A percentile compares a stretch with the other conserved stretches of the same genome.
Conservation (phyloP, 2,113 vertebrate genomes). For the Physeter macrocephalus region DNA sequence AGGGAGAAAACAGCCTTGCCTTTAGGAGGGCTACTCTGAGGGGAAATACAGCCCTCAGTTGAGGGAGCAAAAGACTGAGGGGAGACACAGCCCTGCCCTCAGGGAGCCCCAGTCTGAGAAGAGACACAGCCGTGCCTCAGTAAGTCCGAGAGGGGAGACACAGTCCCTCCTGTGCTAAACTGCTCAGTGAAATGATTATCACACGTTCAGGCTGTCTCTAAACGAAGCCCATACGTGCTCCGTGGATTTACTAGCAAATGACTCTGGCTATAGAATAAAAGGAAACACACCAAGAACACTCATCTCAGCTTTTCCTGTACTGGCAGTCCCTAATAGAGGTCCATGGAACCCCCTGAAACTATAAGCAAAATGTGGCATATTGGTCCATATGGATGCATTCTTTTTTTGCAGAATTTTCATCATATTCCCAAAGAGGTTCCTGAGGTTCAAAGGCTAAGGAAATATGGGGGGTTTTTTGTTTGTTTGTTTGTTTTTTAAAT, state of each 20-base stretch:
- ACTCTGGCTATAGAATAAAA: not conserved
- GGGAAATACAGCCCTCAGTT: too few species aligned
- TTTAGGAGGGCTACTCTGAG: too few species aligned
- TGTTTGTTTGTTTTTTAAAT: too few species aligned
- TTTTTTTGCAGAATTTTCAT: not conserved
- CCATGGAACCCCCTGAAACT: not conserved
- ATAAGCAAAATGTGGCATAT: not conserved
- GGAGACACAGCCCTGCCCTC: not conserved
- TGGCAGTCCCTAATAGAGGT: not conserved
- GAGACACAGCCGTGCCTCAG: not conserved
- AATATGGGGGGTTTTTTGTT: not conserved
- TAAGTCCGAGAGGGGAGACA: too few species aligned
- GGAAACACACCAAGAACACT: too few species aligned
- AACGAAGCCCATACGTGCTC: too few species aligned
- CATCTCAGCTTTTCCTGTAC: not conserved
- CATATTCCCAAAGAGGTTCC: not conserved
- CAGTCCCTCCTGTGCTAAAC: not conserved
- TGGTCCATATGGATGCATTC: not conserved
- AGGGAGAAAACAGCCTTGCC: too few species aligned
- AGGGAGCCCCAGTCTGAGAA: too few species aligned
- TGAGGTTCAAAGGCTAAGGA: not conserved
- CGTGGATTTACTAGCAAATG: accelerated
- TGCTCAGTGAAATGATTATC: not conserved
- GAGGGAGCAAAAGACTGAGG: too few species aligned
- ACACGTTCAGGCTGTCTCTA: not conserved